These are phyloP conservation scores for Chironomus tentans DNA, from an alignment of 2,888 invertebrate species.

Conservation along the genomic window DNA sequence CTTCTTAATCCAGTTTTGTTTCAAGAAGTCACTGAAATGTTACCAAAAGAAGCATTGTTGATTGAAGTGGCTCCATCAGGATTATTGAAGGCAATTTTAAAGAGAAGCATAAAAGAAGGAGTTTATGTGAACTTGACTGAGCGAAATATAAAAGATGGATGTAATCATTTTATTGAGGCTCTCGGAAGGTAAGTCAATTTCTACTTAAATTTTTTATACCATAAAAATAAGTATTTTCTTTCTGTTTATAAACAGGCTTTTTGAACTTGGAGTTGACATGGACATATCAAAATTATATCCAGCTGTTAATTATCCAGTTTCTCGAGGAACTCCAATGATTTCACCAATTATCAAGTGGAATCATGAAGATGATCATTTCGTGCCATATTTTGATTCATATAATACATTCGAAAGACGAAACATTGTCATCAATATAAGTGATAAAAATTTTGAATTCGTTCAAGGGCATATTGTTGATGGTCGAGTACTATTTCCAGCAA, in stretches of 20 bases:
- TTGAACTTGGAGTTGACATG: slow-evolving; percentile 61
- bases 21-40: slow-evolving; percentile 69
- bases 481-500: slow-evolving; percentile 73
- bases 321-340: slow-evolving; percentile 70
- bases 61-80: slow-evolving; percentile 89
- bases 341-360: slow-evolving; percentile 73
- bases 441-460: slow-evolving; percentile 35
- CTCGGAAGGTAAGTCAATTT: slow-evolving; percentile 52
- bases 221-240: too few species aligned
- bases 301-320: slow-evolving; percentile 61
- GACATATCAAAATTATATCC: slow-evolving; percentile 64
- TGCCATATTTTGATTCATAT: slow-evolving; percentile 12
- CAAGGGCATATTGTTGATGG: slow-evolving; percentile 77
- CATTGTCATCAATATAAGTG: slow-evolving; percentile 43
- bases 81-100: slow-evolving; percentile 76
- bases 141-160: slow-evolving; percentile 55
- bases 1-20: slow-evolving; percentile 64
- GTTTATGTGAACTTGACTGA: slow-evolving; percentile 71
- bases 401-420: slow-evolving; percentile 50
- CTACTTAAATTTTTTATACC: not conserved
- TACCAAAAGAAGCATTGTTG: slow-evolving; percentile 71
- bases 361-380: slow-evolving; percentile 58
- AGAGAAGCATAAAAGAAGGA: slow-evolving; percentile 61
- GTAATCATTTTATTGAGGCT: slow-evolving; percentile 52
- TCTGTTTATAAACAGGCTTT: slow-evolving; percentile 48